phyloP scores from a whole-genome alignment of 2,797 vertebrate species.

The Danio albolineatus region DNA sequence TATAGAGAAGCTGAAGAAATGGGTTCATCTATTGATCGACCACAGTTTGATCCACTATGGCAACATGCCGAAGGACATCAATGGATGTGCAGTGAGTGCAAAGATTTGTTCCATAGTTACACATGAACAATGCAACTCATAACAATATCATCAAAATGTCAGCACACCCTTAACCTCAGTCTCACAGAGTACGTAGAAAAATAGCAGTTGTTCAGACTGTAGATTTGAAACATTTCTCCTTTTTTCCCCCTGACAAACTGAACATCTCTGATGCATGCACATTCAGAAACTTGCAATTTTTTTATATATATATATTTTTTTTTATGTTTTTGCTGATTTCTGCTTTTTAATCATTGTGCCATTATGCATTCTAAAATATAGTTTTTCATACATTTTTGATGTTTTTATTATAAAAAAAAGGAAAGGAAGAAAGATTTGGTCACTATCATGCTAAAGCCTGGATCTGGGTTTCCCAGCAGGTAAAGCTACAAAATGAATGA shows the following conservation, averaged over 20 bases:
- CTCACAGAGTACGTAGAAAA: conserved; percentile 58
- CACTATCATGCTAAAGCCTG: conserved; percentile 89
- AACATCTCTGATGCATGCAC: conserved; percentile 81
- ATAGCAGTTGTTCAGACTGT: conserved; percentile 48
- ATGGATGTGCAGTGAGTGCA: conserved; percentile 60
- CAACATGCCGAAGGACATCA: conserved; percentile 49
- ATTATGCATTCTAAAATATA: conserved; percentile 80
- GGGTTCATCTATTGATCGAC: conserved; percentile 16
- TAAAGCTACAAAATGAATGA: conserved; percentile 83
- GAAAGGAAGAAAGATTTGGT: conserved; percentile 86
- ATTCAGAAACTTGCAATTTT: conserved; percentile 77
- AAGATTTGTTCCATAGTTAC: conserved; percentile 56
- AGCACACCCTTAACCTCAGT: conserved; percentile 48
- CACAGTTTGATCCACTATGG: conserved; percentile 47
- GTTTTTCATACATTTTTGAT: conserved; percentile 63
- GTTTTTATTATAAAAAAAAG: conserved; percentile 60
- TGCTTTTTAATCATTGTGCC: conserved; percentile 84
- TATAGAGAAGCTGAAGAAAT: conserved; percentile 36
- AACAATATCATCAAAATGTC: conserved; percentile 43
- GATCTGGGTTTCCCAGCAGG: conserved; percentile 81
- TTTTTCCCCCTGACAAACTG: conserved; percentile 66
- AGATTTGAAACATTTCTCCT: conserved; percentile 55
- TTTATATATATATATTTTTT: conserved; percentile 50
- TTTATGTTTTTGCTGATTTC: conserved; percentile 64
- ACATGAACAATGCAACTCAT: conserved; percentile 49